A percentile compares a stretch with the other conserved stretches of the same genome.
Evolutionary conservation across 2,888 invertebrate species (phyloP).

Genomic region (Drosophila aldrichi): DNA sequence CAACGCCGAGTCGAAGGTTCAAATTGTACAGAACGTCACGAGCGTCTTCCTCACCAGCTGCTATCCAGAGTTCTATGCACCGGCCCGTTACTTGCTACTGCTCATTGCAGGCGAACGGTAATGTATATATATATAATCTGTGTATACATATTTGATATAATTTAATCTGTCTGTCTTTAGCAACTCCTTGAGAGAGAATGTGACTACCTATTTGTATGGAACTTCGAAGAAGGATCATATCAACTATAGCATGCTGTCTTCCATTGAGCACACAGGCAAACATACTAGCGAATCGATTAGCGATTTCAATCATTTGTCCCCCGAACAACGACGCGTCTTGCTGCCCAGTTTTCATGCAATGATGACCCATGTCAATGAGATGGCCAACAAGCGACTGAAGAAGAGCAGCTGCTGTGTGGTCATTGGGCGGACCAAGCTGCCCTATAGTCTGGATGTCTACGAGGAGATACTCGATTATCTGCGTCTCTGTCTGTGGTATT

Average conservation of each 20-base stretch:
- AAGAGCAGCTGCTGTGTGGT: constrained; percentile 87
- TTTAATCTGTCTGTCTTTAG: constrained; percentile 45
- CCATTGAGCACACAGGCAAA: constrained; percentile 85
- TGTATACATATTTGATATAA: not conserved
- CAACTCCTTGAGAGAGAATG: constrained; percentile 83
- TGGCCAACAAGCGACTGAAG: constrained; percentile 88
- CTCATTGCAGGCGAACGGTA: constrained; percentile 94
- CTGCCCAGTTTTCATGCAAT: constrained; percentile 91
- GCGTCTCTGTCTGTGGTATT: constrained; percentile 91
- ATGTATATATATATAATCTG: not conserved
- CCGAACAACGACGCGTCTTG: constrained; percentile 85
- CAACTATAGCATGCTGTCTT: constrained; percentile 84
- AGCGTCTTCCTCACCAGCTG: constrained; percentile 93
- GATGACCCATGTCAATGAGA: constrained; percentile 89
- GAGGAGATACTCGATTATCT: constrained; percentile 91
- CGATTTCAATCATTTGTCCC: constrained; percentile 81
- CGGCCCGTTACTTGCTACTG: constrained; percentile 92
- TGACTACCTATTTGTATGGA: constrained; percentile 88
- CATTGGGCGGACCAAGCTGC: constrained; percentile 89
- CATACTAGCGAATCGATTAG: constrained; percentile 70
- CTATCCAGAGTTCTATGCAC: constrained; percentile 92
- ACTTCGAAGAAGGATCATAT: constrained; percentile 87
- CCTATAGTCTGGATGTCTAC: constrained; percentile 90
- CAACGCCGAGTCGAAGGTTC: constrained; percentile 91
- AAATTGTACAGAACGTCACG: constrained; percentile 93